Base-by-base conservation (phyloP, 1,140 invertebrate genomes). In the Callitettix versicolor region DNA sequence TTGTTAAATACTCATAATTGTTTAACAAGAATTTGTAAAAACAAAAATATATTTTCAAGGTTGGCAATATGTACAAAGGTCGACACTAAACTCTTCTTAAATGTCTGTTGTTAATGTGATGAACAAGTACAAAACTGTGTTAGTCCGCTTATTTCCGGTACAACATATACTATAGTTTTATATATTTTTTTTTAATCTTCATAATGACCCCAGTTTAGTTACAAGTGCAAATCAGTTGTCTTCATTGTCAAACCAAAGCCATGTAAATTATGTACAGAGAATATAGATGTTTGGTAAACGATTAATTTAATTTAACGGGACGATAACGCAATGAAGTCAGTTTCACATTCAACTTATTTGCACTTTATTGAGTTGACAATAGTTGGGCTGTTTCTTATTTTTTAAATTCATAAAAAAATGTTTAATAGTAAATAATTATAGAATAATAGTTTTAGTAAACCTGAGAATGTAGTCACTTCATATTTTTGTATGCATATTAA, bases 401-500 rank as follows among this genome's bases (percentile, higher is more conserved):
- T n/a, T 40, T 3, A 40, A 40, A 40, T 40, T 40, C 17, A 21
- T 15, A 48, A 24, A 26, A 15, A 48, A 48, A 48, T 30, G 46
- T 48, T 22, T 48, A 48, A 48, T 48, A 48, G 46, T 48, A 14
- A 48, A 21, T 30, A 33, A 15, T 24, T 21, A 24, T 24, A 30
- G 26, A 44, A 57, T 9, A 14, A 34, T 55, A 55, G 53, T 42
- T 53, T 41, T 24, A 42, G 21, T 17, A 38, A 33, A 55, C 30
- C 20, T 51, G 36, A 57, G 42, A 53, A 52, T 44, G 48, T 57
- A 57, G 55, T 50, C 55, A 53, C 47, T 49, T 57, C 26, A 57
- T 57, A 57, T 57, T 57, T 57, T 57, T 57, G 49, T 57, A 57
- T 57, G 26, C 33, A 52, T 52, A 20, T 52, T 52, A 18, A 57